Conservation (phyloP, 2,113 vertebrate species). For the human region DNA sequence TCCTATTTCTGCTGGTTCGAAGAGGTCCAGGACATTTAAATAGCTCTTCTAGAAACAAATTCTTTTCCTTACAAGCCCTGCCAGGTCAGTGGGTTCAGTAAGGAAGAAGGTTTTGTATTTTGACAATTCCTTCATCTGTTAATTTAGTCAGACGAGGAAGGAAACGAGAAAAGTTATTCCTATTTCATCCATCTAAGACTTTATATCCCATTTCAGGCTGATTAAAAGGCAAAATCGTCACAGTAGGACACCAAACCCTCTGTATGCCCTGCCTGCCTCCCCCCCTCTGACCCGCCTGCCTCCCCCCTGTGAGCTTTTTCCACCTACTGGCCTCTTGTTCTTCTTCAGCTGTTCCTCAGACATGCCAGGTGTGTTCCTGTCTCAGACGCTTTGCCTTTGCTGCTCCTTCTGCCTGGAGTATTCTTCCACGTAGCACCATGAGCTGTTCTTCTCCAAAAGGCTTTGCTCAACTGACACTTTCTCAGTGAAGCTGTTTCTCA, state of each 20-base stretch:
- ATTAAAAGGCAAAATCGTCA: neutral
- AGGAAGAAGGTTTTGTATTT: neutral
- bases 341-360: neutral
- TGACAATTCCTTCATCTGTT: neutral
- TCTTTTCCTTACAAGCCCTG: constrained; percentile 49
- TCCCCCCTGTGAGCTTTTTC: neutral
- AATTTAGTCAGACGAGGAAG: neutral
- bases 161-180: neutral
- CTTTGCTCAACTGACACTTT: neutral
- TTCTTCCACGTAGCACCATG: rapidly evolving
- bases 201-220: neutral
- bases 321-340: neutral
- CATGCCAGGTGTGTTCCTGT: rapidly evolving
- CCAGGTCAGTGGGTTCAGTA: constrained; percentile 11
- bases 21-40: constrained; percentile 77
- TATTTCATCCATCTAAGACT: neutral
- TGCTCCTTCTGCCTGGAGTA: neutral
- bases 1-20: constrained; percentile 78
- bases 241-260: rapidly evolving
- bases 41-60: constrained; percentile 70
- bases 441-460: neutral
- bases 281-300: neutral
- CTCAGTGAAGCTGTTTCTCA: neutral
- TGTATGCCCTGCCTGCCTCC: neutral
- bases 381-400: neutral